Evolutionary conservation across 1,140 invertebrate genomes (phyloP).

Genomic region (Magallana angulata): DNA sequence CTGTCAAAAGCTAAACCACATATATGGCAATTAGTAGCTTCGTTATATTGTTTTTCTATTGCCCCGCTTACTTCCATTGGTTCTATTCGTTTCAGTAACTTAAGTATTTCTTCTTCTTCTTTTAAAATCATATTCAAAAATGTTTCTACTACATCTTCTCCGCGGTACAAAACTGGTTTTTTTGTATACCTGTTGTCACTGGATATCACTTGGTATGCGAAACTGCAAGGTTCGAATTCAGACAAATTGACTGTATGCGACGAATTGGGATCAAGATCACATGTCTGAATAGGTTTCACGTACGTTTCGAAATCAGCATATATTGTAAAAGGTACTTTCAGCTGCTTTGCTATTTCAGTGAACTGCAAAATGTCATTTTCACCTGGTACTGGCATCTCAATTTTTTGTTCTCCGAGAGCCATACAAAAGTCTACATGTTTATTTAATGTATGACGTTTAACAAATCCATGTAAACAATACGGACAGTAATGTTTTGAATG

Average conservation of each 20-base stretch:
- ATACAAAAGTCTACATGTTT: slow-evolving; percentile 48
- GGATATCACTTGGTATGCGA: slow-evolving; percentile 42
- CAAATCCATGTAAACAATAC: slow-evolving; percentile 49
- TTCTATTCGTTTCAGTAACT: slow-evolving; percentile 2
- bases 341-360: slow-evolving; percentile 36
- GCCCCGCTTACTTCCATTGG: slow-evolving; percentile 26
- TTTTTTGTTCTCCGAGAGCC: slow-evolving; percentile 22
- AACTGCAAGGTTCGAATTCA: slow-evolving; percentile 15
- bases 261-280: slow-evolving; percentile 35
- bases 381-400: slow-evolving; percentile 39
- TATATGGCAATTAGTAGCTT: slow-evolving; percentile 5
- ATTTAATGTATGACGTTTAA: slow-evolving; percentile 36
- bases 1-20: no score
- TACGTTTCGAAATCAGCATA: slow-evolving; percentile 60
- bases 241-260: slow-evolving; percentile 4
- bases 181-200: slow-evolving; percentile 47
- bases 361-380: slow-evolving; percentile 47
- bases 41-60: slow-evolving; percentile 34
- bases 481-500: slow-evolving; percentile 36
- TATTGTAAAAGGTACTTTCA: slow-evolving; percentile 48
- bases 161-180: slow-evolving; percentile 46
- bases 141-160: slow-evolving; percentile 21
- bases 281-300: slow-evolving; percentile 18
- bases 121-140: slow-evolving; percentile 39
- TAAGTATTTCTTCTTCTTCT: slow-evolving; percentile 36